Conservation (phyloP, 2,113 vertebrate species). For the Aldabrachelys gigantea region DNA sequence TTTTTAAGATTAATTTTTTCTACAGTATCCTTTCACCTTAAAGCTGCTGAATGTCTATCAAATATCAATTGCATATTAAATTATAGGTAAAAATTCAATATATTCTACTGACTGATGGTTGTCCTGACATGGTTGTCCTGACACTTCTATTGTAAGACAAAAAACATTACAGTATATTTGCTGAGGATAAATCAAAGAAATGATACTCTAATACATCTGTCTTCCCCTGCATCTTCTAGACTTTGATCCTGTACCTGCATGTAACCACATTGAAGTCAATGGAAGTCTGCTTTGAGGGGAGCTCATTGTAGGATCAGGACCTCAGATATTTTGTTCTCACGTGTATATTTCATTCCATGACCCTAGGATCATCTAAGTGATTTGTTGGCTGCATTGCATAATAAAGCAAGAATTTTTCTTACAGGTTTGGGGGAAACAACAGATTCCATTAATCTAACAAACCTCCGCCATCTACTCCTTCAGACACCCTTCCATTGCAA, state of each 20-base stretch:
- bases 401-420: background rate
- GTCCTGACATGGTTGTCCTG: background rate
- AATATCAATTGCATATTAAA: background rate
- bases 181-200: background rate
- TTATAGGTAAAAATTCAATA: background rate
- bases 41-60: background rate
- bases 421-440: background rate
- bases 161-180: background rate
- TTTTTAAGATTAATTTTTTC: slow-evolving; percentile 6
- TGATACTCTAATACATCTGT: background rate
- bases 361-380: background rate
- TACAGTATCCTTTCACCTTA: fast-evolving
- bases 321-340: background rate
- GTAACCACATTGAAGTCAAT: background rate
- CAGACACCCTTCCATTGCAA: background rate
- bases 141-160: background rate
- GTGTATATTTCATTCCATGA: background rate
- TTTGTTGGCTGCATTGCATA: background rate
- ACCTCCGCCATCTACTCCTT: background rate
- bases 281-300: background rate
- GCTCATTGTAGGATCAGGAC: background rate
- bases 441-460: background rate
- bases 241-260: background rate
- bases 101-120: background rate
- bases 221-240: background rate